Base-by-base conservation (phyloP, 2,888 invertebrate species). In the Synanthedon tipuliformis region DNA sequence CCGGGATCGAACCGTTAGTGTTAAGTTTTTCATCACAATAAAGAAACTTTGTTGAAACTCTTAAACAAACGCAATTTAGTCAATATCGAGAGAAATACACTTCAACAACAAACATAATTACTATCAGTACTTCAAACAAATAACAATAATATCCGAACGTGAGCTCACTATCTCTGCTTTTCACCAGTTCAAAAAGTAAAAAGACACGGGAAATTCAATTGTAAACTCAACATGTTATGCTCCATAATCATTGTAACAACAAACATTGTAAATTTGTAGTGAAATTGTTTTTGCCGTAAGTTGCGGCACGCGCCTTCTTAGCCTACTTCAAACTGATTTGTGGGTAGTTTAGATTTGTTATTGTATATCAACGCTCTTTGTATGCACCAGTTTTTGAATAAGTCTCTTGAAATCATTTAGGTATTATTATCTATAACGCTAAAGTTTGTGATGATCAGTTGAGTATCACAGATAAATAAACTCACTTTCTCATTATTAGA, bases 91-190 rank as follows among this genome's bases (percentile, higher is more conserved):
- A 23, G 15, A 50, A 49, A 27, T 50, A 40, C 18, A 40, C 50
- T 40, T 34, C 27, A 10, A 50, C 50, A 50, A 64, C 66, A 61
- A 66, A 68, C 70, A 71, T 74, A 75, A 81, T 76, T 75, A 75
- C 72, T 72, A 75, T 70, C 76, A 75, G 72, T 72, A 75, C 70
- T 65, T 71, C 72, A 74, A 81, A 81, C 78, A 77, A 75, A 76
- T 66, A 75, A 73, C 69, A 71, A 75, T 71, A 73, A 74, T 72
- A 72, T 73, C 67, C 63, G 67, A 75, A 75, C 79, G 78, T 80
- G 77, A 79, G 71, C 65, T 64, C 62, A 60, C 69, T 71, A 71
- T 73, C 66, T 68, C 58, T 55, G 53, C 56, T 57, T 5, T 41
- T 50, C n/a, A 50, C 51, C 41, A 56, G 49, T 48, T 13, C 49